Base-by-base conservation (phyloP, 2,797 vertebrate genomes). In the Falco columbarius region DNA sequence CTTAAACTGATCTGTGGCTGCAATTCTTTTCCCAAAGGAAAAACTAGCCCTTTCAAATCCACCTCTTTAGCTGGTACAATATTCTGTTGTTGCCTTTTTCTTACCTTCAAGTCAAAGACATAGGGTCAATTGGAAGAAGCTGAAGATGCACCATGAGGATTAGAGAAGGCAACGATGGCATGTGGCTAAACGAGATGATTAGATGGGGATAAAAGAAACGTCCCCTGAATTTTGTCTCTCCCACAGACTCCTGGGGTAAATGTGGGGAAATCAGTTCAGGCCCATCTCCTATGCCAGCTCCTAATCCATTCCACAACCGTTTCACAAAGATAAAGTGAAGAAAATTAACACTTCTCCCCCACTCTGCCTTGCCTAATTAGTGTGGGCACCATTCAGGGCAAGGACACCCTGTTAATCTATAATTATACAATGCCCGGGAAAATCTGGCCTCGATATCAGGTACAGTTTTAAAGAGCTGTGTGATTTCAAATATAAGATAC, bases 361-460 rank as follows among this genome's bases (percentile, higher is more conserved):
- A 3, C 2, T 76, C 44, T 61, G 93, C 77, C 71, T 75, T 19
- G n/a, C 38, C 66, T 79, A 92, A 94, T 95, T 30, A 63, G 36
- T 91, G 95, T 95, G 67, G 95, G 92, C 92, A 94, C 55, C 85
- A 94, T 80, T 68, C 86, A 95, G 95, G 95, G 66, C 93, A 81
- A 84, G n/a, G 14, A n/a, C 1, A 11, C 18, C 30, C 68, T 87
- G 10, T 34, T 46, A 71, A 65, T 86, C 86, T 79, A 20, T 89
- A 90, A 95, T 96, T 97, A 96, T 68, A 79, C 34, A 49, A 52
- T 90, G 62, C 73, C 90, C 62, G 65, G 56, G 59, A 87, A 87
- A 91, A 71, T 26, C 40, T 86, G 86, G 44, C 74, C 86, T 90
- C 23, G 36, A 51, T 95, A 81, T 44, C 65, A 42, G 56, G 13